These are phyloP conservation scores for Nasonovia ribisnigri DNA, from an alignment of 2,888 invertebrate species.

Conservation along the genomic window DNA sequence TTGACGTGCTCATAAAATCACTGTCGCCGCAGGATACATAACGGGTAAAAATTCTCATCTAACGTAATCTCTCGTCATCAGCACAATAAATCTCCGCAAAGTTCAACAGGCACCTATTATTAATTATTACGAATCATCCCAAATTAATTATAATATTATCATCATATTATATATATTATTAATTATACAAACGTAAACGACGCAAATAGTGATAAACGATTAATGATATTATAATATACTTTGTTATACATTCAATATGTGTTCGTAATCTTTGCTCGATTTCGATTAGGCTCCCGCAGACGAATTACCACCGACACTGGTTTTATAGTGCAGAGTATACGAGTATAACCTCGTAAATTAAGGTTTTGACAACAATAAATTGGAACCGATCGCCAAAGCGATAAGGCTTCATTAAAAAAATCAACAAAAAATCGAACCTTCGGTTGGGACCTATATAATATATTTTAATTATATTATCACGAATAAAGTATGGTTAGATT, in stretches of 20 bases:
- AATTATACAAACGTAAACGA: background rate
- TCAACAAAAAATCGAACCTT: constrained; percentile 30
- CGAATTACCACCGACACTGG: background rate
- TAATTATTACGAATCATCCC: background rate
- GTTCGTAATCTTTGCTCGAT: background rate
- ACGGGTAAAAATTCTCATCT: background rate
- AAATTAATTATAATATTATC: background rate
- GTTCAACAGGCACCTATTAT: background rate
- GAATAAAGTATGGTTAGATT: background rate
- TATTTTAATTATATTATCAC: background rate
- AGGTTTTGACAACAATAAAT: background rate
- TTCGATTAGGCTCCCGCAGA: background rate
- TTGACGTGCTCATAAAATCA: constrained; percentile 16
- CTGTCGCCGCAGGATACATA: background rate
- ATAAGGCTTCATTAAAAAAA: constrained; percentile 35
- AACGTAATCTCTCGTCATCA: background rate
- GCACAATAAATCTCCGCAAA: background rate
- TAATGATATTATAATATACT: background rate
- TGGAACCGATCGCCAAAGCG: constrained; percentile 13
- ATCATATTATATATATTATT: background rate
- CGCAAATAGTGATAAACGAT: background rate
- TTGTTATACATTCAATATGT: background rate
- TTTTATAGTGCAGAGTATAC: background rate
- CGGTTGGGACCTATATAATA: background rate
- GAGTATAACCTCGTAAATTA: no score